phyloP scores from a whole-genome alignment of 2,113 vertebrate species.

The Apeltes quadracus region DNA sequence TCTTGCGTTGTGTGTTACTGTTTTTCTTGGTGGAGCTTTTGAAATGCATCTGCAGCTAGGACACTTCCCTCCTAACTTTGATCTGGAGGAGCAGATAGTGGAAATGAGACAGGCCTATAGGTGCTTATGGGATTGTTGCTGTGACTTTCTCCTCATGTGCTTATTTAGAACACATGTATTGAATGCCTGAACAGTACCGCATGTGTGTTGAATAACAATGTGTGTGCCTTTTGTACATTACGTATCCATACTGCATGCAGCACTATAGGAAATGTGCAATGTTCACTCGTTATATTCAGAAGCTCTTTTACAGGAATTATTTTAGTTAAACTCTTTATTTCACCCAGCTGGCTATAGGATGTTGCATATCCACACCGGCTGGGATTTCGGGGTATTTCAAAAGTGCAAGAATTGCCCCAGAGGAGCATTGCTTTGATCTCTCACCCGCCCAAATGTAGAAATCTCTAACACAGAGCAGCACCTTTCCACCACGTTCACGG shows the following conservation, averaged over 20 bases:
- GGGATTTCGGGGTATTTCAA: conserved; percentile 46
- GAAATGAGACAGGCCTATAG: conserved; percentile 15
- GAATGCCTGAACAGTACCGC: background rate
- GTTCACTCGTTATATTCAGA: background rate
- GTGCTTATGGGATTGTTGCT: background rate
- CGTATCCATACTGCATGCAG: background rate
- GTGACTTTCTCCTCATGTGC: background rate
- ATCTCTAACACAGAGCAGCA: conserved; percentile 3
- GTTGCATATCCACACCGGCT: background rate
- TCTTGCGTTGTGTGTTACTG: conserved; percentile 19
- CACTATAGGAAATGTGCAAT: background rate
- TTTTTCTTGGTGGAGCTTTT: conserved; percentile 1
- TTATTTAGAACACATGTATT: background rate
- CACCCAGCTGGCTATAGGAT: background rate
- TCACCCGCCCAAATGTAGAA: conserved; percentile 37
- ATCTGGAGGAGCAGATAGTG: conserved; percentile 15
- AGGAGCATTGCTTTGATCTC: conserved; percentile 47
- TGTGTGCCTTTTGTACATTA: background rate
- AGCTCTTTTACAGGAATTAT: conserved; percentile 1
- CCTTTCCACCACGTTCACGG: conserved; percentile 17
- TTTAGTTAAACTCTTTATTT: background rate
- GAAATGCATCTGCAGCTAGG: conserved; percentile 17
- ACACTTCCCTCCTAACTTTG: conserved; percentile 40
- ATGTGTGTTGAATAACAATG: conserved; percentile 15
- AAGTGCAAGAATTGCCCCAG: background rate